phyloP scores from a whole-genome alignment of 2,888 invertebrate genomes.

The Scaptomyza polygonia region DNA sequence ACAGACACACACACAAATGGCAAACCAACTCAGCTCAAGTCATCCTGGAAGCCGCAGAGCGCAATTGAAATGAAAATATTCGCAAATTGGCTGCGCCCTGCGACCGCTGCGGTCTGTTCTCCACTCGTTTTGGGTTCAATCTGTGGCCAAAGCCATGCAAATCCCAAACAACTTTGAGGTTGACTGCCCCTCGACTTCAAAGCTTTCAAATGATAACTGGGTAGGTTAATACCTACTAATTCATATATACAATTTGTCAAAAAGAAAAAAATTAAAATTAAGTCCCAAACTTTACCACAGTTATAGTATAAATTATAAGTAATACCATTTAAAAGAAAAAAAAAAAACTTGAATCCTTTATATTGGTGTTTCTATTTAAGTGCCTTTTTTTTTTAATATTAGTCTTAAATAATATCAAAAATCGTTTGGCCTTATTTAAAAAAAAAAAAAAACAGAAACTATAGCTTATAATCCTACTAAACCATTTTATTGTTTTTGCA shows the following conservation, averaged over 20 bases:
- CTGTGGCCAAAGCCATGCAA: conserved; percentile 40
- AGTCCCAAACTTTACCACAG: too few relatives aligned
- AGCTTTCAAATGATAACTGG: conserved; percentile 15
- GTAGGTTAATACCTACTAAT: conserved; percentile 5
- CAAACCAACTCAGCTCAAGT: conserved; percentile 14
- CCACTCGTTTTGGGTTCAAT: conserved; percentile 7
- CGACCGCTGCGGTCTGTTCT: conserved; percentile 43
- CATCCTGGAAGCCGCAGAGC: conserved; percentile 62
- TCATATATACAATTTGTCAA: not conserved
- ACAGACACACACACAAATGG: conserved; percentile 15
- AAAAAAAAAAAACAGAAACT: too few relatives aligned
- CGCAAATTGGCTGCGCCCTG: conserved; percentile 81
- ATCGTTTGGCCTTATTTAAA: too few relatives aligned
- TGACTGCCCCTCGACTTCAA: conserved; percentile 10
- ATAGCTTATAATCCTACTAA: too few relatives aligned
- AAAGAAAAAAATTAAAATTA: too few relatives aligned
- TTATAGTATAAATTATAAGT: too few relatives aligned
- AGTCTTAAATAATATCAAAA: too few relatives aligned
- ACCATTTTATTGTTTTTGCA: too few relatives aligned
- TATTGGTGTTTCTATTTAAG: too few relatives aligned
- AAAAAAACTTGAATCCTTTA: too few relatives aligned
- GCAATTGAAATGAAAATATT: conserved; percentile 83
- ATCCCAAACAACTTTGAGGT: conserved; percentile 40
- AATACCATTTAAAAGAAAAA: too few relatives aligned
- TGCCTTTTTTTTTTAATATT: too few relatives aligned